Evolutionary conservation across 2,888 invertebrate genomes (phyloP), one percentile per base, ranked within the genome.

Genomic region (Luperina testacea): DNA sequence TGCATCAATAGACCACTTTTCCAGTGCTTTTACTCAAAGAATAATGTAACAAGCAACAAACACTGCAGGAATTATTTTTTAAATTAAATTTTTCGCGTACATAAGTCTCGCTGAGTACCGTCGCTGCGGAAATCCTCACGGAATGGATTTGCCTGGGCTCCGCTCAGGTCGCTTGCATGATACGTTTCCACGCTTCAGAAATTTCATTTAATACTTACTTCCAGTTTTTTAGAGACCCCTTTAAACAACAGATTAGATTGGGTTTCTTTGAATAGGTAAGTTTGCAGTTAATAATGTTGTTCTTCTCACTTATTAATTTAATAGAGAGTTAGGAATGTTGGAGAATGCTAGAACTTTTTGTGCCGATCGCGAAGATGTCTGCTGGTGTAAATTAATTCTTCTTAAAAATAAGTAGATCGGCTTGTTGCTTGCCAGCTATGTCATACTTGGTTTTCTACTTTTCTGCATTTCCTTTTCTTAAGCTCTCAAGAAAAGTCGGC

Each of bases 21-120:
- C 20, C 48, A 81, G 61, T 65, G 32, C 24, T 68, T 79, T 83
- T 42, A 64, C 6, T 75, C 51, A 77, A 77, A 75, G 57, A 75
- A 71, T 70, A 77, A 72, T 61, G 67, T 51, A 65, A 72, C 63
- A 65, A 48, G 51, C 42, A 72, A 77, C 70, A 68, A 70, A 78
- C n/a, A 42, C n/a, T 17, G 77, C 24, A 74, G 68, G 84, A 92
- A 93, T 91, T 92, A 93, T 92, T 92, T 92, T 91, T 92, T 88
- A 92, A 93, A 93, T 93, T 93, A 93, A 92, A 93, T 92, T 93
- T 93, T 93, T 92, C 90, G 83, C 89, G 83, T 86, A 90, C 91
- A 90, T 91, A 91, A 91, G 90, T 90, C 92, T 87, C 76, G 86
- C 80, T 80, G 87, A 88, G 90, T 82, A 86, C 79, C 79, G 83